Base-by-base conservation (phyloP, 2,113 vertebrate species). In the Sturnus vulgaris region DNA sequence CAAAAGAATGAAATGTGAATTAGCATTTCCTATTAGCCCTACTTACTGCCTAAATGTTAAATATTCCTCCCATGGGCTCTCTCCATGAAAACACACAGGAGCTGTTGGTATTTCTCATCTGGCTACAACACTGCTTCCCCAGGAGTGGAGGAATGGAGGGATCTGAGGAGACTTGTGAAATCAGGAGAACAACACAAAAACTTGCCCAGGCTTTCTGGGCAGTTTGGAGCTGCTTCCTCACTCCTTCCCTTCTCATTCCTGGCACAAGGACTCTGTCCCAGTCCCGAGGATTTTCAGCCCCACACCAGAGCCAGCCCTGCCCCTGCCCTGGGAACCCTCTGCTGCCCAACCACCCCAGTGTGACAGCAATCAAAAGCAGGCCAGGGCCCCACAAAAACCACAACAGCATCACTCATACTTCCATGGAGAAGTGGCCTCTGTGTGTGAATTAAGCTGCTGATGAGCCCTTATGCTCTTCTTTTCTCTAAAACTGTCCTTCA, bases 21-120 rank as follows among this genome's bases (percentile, higher is more conserved):
- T 93, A 97, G 92, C 96, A 97, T 96, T 93, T 97, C 95, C 93
- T 95, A 95, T 97, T 95, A 97, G 91, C 87, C 88, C 87, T 79
- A 71, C 87, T 90, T 84, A 90, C 68, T 88, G 95, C 85, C 93
- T 88, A 71, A 82, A 94, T 91, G 72, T 94, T 86, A 90, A 95
- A 93, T 80, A 66, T 81, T 93, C 88, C 72, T 93, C 96, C 93
- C 78, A 56, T 47, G 93, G 93, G 92, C 86, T 90, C 79, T 86
- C 55, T 80, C 84, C 73, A 73, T 30, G 81, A 87, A 88, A 88
- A 94, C 91, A 90, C 37, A 66, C 15, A 68, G 90, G 81, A 92
- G 40, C 68, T 86, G 92, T 42, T 82, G 92, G 79, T 86, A 25
- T 89, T 96, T 57, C 92, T 92, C 83, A 33, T 28, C 24, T 5